Evolutionary conservation across 2,113 vertebrate species (phyloP).

Genomic region (Corythaixoides concolor): DNA sequence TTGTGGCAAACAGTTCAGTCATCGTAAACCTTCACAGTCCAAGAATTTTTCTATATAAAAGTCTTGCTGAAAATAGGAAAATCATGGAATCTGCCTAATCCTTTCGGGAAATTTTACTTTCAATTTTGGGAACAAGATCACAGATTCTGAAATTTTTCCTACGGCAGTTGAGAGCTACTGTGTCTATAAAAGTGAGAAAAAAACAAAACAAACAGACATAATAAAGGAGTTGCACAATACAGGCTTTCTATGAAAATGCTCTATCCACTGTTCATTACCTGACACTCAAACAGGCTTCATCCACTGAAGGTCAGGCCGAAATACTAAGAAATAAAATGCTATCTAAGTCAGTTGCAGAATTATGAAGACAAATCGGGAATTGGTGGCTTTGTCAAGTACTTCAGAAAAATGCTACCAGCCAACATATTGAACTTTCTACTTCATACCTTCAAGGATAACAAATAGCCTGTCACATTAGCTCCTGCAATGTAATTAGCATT

Average conservation of each 20-base stretch:
- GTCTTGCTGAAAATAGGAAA: background rate
- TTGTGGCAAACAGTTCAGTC: background rate
- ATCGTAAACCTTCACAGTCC: background rate
- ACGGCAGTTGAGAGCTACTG: background rate
- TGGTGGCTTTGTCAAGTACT: background rate
- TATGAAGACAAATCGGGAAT: background rate
- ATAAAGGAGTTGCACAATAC: background rate
- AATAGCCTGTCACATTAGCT: background rate
- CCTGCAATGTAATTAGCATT: conserved; percentile 34
- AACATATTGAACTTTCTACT: background rate
- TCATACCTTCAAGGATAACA: conserved; percentile 14
- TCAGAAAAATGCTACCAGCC: background rate
- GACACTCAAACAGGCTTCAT: background rate
- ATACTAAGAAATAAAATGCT: background rate
- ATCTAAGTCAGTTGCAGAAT: background rate
- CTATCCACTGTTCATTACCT: background rate
- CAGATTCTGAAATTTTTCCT: background rate
- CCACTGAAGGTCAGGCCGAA: background rate
- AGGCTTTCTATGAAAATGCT: background rate
- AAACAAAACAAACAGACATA: background rate
- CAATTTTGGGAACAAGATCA: background rate
- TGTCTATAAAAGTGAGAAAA: background rate
- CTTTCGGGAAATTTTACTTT: background rate
- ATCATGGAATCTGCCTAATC: background rate
- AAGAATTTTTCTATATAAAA: background rate